Evolutionary conservation across 2,113 vertebrate species (phyloP).

Genomic region (Ictalurus furcatus): DNA sequence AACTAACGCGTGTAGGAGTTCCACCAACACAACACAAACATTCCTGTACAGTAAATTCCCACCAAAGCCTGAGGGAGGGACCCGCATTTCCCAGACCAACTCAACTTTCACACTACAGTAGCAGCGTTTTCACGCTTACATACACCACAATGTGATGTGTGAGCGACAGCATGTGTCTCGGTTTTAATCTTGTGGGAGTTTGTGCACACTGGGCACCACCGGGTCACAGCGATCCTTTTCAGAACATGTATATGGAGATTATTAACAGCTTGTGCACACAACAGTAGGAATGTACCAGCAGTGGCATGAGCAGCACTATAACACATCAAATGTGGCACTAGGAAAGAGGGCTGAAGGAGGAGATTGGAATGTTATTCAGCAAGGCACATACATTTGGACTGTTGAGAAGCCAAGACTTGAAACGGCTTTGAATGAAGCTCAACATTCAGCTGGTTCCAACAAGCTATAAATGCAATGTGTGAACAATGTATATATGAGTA

Average conservation of each 20-base stretch:
- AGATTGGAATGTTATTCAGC: neutral
- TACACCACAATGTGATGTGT: neutral
- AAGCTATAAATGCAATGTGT: neutral
- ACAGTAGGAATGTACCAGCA: constrained; percentile 15
- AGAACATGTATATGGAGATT: constrained; percentile 24
- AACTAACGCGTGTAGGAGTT: neutral
- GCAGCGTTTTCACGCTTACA: constrained; percentile 19
- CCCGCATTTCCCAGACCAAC: neutral
- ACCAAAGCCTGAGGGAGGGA: constrained; percentile 9
- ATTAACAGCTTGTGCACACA: constrained; percentile 25
- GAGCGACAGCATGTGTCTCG: neutral
- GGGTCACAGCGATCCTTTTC: constrained; percentile 24
- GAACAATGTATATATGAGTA: neutral
- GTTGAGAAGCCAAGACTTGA: neutral
- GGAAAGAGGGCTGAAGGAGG: neutral
- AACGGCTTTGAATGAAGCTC: neutral
- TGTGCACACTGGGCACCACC: constrained; percentile 4
- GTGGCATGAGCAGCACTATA: neutral
- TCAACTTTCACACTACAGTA: constrained; percentile 36
- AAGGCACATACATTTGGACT: neutral
- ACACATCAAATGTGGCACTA: constrained; percentile 4
- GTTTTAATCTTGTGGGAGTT: constrained; percentile 33
- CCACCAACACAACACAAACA: constrained; percentile 28
- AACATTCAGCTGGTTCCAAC: neutral
- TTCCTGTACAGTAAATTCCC: constrained; percentile 32